Conservation (phyloP, 2,888 invertebrate species). For the Acanthosepion lycidas region DNA sequence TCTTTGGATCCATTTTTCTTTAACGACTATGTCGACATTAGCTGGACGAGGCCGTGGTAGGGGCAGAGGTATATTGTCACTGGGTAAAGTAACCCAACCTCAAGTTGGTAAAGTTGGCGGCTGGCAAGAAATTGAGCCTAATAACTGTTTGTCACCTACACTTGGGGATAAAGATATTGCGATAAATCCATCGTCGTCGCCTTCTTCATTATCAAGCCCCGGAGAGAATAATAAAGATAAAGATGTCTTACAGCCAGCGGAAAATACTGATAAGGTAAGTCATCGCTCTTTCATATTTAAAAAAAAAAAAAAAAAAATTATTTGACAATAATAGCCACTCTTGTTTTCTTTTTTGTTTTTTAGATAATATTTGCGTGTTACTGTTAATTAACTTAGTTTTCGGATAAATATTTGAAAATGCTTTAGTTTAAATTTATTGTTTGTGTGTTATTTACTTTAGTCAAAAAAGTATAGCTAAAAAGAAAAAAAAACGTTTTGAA, state of each 20-base stretch:
- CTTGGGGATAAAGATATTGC: neutral
- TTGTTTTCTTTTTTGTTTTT: neutral
- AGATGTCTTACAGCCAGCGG: neutral
- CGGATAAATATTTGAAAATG: too few relatives aligned
- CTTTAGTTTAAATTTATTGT: too few relatives aligned
- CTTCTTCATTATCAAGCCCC: neutral
- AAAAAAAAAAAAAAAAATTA: too few relatives aligned
- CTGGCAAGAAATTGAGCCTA: neutral
- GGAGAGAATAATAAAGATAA: neutral
- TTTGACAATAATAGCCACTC: too few relatives aligned
- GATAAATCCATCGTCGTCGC: neutral
- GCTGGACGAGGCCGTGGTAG: conserved; percentile 38
- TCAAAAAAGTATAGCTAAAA: too few relatives aligned
- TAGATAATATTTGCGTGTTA: neutral
- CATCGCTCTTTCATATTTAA: too few relatives aligned
- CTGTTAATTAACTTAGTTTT: neutral
- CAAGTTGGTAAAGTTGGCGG: conserved; percentile 34
- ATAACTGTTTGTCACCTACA: conserved; percentile 1
- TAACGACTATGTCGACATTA: conserved; percentile 1
- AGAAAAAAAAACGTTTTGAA: too few relatives aligned
- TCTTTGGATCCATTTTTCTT: neutral
- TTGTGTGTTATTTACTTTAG: too few relatives aligned
- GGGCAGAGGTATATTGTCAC: conserved; percentile 41
- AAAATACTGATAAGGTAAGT: neutral
- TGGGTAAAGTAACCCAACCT: conserved; percentile 33